Evolutionary conservation across 2,113 vertebrate species (phyloP).

Genomic region (Aramus guarauna): DNA sequence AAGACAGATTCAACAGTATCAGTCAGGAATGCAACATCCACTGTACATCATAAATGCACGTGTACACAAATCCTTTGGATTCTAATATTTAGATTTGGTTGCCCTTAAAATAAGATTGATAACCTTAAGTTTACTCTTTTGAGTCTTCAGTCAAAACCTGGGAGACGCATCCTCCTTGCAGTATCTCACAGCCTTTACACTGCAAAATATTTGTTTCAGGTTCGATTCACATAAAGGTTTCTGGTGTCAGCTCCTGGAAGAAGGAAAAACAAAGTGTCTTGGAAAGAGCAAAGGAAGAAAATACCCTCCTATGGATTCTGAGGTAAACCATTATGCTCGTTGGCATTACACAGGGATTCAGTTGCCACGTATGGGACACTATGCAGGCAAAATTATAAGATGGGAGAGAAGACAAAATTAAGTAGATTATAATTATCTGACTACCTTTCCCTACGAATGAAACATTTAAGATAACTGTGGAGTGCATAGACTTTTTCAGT

Average conservation of each 20-base stretch:
- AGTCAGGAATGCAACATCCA: neutral
- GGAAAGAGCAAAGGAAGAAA: constrained; percentile 96
- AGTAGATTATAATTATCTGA: neutral
- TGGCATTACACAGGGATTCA: neutral
- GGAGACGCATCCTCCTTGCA: neutral
- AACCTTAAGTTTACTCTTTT: constrained; percentile 14
- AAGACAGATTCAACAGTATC: neutral
- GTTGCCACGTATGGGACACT: neutral
- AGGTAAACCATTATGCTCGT: constrained; percentile 73
- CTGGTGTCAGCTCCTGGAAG: constrained; percentile 95
- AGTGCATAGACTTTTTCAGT: neutral
- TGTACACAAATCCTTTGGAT: neutral
- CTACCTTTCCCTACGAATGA: neutral
- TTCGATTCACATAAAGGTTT: constrained; percentile 97
- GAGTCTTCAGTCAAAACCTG: neutral
- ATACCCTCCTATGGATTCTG: constrained; percentile 90
- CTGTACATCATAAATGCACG: neutral
- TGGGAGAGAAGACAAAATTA: neutral
- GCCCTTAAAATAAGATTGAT: constrained; percentile 5
- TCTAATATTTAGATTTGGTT: constrained; percentile 7
- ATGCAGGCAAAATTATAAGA: neutral
- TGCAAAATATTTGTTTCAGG: constrained; percentile 65
- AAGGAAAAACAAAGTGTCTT: constrained; percentile 95
- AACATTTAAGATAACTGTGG: neutral
- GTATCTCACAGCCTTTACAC: neutral